Conservation (phyloP, 92 coral and sea anemone genomes). For the Hydrozoanthus gracilis region DNA sequence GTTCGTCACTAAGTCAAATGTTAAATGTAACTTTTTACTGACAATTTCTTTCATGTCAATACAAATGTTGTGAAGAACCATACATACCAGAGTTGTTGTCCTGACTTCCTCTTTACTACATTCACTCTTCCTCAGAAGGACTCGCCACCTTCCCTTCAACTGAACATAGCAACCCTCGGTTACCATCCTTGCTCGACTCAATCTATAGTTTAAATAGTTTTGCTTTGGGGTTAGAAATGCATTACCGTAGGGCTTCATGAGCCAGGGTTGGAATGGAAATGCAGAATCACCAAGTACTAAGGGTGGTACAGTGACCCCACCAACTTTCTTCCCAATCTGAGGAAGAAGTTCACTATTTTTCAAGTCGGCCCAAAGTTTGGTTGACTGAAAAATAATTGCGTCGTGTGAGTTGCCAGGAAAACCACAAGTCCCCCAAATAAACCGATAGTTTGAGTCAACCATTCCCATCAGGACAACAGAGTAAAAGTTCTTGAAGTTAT, state of each 20-base stretch:
- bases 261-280: too few relatives aligned
- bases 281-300: not conserved
- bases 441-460: slow-evolving; percentile 65
- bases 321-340: not conserved
- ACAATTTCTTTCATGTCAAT: slow-evolving; percentile 47
- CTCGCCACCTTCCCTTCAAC: slow-evolving; percentile 50
- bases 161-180: slow-evolving; percentile 34
- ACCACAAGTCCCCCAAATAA: slow-evolving; percentile 50
- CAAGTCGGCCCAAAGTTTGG: slow-evolving; percentile 54
- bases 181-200: slow-evolving; percentile 20
- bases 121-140: slow-evolving; percentile 32
- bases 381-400: slow-evolving; percentile 63
- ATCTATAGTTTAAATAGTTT: slow-evolving; percentile 24
- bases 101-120: slow-evolving; percentile 46
- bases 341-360: not conserved
- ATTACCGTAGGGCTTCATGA: not conserved
- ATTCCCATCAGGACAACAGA: slow-evolving; percentile 64
- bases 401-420: slow-evolving; percentile 66
- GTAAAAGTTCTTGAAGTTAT: slow-evolving; percentile 65
- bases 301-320: not conserved
- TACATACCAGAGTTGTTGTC: slow-evolving; percentile 50
- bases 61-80: slow-evolving; percentile 48
- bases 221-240: not conserved
- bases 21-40: slow-evolving; percentile 37
- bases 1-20: slow-evolving; percentile 47